phyloP scores from a whole-genome alignment of 2,113 vertebrate species.

The Rhinoderma darwinii region DNA sequence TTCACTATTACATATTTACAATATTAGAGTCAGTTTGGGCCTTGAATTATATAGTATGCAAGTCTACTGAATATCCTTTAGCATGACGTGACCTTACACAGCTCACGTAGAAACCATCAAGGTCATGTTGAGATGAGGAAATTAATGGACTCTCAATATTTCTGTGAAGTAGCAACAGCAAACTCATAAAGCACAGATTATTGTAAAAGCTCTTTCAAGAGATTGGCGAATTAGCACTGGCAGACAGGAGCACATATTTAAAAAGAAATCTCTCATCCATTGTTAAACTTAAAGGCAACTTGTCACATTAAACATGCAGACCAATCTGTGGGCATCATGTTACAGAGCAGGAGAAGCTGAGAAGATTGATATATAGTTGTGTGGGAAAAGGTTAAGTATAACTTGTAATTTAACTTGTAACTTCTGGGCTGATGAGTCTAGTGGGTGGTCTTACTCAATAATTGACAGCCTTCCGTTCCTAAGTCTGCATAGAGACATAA shows the following conservation, averaged over 20 bases:
- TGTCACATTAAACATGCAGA: background rate
- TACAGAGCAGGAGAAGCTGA: background rate
- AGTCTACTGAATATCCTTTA: background rate
- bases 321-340: no score
- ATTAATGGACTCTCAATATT: conserved; percentile 13
- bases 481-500: no score
- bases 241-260: background rate
- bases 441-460: background rate
- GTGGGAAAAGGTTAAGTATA: background rate
- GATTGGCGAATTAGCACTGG: background rate
- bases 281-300: background rate
- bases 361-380: background rate
- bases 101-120: background rate
- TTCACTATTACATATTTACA: conserved; percentile 5
- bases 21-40: background rate
- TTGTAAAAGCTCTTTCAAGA: conserved; percentile 6
- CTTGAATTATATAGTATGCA: background rate
- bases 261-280: background rate
- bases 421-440: background rate
- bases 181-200: conserved; percentile 20
- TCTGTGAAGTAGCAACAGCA: conserved; percentile 11
- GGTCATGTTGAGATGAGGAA: conserved; percentile 3
- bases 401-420: background rate
- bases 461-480: background rate
- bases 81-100: background rate